phyloP scores from a whole-genome alignment of 37 sponge, comb jelly and placozoan genomes.

The Amphimedon queenslandica region DNA sequence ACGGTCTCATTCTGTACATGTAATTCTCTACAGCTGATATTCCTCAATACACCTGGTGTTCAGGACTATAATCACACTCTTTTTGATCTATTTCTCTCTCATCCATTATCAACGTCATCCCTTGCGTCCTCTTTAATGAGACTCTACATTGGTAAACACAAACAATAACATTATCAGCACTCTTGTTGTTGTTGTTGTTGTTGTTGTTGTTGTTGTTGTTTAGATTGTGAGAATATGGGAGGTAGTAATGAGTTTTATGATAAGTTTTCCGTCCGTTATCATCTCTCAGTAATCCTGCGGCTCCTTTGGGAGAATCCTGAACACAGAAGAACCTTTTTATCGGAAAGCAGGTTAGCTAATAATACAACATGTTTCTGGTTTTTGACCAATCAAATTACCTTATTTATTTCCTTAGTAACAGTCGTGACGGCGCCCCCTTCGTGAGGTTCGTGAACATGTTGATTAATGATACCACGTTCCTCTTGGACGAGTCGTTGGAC shows the following conservation, averaged over 20 bases:
- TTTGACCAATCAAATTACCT: neutral
- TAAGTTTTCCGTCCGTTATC: constrained; percentile 96
- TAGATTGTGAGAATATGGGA: constrained; percentile 91
- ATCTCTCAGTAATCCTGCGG: constrained; percentile 74
- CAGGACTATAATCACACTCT: constrained; percentile 26
- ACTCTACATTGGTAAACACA: constrained; percentile 54
- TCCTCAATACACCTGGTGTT: constrained; percentile 52
- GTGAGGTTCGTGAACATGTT: constrained; percentile 91
- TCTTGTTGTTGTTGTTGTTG: neutral
- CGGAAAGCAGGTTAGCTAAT: constrained; percentile 33
- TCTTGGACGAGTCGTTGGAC: constrained; percentile 93
- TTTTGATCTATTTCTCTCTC: constrained; percentile 35
- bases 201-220: neutral
- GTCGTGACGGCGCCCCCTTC: constrained; percentile 54
- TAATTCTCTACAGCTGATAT: constrained; percentile 42
- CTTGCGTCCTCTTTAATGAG: constrained; percentile 63
- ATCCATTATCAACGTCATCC: constrained; percentile 27
- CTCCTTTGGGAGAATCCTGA: constrained; percentile 71
- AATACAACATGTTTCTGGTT: neutral
- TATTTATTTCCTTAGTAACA: constrained; percentile 15
- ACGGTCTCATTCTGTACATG: no score
- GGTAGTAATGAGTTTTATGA: constrained; percentile 97
- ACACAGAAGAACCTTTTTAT: constrained; percentile 38
- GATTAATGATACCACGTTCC: constrained; percentile 95
- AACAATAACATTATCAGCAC: no score